Percentiles rank a stretch among this genome's conserved stretches.
Evolutionary conservation across 2,797 vertebrate genomes (phyloP).

Genomic region (Vespertilio murinus): DNA sequence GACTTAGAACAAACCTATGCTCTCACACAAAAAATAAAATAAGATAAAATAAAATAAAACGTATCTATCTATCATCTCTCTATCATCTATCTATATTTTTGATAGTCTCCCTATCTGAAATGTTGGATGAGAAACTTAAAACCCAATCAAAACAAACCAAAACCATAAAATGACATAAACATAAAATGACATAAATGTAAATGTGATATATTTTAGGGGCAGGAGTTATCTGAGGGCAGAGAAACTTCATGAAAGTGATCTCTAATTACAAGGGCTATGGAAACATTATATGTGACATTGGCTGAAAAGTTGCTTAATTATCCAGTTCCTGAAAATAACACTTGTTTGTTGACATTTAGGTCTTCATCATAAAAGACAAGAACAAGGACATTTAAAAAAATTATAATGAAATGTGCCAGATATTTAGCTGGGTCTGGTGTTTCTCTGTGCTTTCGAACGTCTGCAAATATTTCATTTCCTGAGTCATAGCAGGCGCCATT

Average conservation of each 20-base stretch:
- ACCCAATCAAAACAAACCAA: background rate
- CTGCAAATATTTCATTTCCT: conserved; percentile 23
- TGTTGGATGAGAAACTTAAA: background rate
- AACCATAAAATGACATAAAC: background rate
- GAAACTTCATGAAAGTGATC: background rate
- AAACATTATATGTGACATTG: background rate
- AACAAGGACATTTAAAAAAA: background rate
- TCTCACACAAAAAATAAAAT: background rate
- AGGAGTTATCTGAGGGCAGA: background rate
- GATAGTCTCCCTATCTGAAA: background rate
- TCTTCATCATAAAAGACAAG: background rate
- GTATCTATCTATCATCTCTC: too few species aligned
- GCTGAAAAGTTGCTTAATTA: conserved; percentile 17
- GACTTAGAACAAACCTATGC: background rate
- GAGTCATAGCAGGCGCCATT: background rate
- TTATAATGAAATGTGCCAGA: background rate
- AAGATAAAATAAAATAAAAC: background rate
- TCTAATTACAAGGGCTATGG: background rate
- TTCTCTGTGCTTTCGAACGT: background rate
- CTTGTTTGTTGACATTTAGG: conserved; percentile 13
- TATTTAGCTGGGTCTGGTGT: background rate
- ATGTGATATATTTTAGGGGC: background rate
- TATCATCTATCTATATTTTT: too few species aligned
- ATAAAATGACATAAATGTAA: background rate
- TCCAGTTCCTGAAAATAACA: background rate